Conservation (phyloP, 2,797 vertebrate species). For the Pangasius macronema region DNA sequence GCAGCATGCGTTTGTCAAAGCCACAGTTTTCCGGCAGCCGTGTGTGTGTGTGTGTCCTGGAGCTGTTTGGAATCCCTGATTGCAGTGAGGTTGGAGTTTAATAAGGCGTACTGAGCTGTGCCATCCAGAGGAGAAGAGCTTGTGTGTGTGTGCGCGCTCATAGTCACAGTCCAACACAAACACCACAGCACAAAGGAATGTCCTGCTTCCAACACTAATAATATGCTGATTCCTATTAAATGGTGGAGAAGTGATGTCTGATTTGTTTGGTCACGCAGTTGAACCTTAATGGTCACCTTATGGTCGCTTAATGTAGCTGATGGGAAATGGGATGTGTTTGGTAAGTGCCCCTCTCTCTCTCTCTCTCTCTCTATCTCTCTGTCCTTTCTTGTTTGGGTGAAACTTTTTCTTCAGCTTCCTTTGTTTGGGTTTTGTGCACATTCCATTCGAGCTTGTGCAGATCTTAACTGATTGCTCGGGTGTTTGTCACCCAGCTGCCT, state of each 20-base stretch:
- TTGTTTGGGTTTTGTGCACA: constrained; percentile 50
- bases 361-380: background rate
- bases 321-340: constrained; percentile 13
- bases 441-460: constrained; percentile 49
- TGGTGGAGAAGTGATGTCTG: constrained; percentile 29
- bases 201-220: constrained; percentile 32
- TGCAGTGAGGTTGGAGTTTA: constrained; percentile 40
- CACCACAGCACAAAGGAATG: constrained; percentile 46
- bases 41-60: constrained; percentile 57
- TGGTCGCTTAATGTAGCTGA: constrained; percentile 33
- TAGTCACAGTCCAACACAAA: constrained; percentile 38
- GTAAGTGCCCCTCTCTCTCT: background rate
- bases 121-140: constrained; percentile 22
- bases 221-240: constrained; percentile 37
- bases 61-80: constrained; percentile 63
- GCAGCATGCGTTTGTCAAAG: constrained; percentile 11
- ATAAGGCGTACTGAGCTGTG: constrained; percentile 23
- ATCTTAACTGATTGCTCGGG: constrained; percentile 32
- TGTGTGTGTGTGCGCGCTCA: background rate
- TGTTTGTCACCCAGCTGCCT: background rate
- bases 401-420: constrained; percentile 22
- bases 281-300: constrained; percentile 26
- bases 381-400: constrained; percentile 1
- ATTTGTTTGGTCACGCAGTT: constrained; percentile 33
- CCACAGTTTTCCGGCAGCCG: constrained; percentile 1